Evolutionary conservation across 2,113 vertebrate genomes (phyloP).

Genomic region (Phasianus colchicus): DNA sequence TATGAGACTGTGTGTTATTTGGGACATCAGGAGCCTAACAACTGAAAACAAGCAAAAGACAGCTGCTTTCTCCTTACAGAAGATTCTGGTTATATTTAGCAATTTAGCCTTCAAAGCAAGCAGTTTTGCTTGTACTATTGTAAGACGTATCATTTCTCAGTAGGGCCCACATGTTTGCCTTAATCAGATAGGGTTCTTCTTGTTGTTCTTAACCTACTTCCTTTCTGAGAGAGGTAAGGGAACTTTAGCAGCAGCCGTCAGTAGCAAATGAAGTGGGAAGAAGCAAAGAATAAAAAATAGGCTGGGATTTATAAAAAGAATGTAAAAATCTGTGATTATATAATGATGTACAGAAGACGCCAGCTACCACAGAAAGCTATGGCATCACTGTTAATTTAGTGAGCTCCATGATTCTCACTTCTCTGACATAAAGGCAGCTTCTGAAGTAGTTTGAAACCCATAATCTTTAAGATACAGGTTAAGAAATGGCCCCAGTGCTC

Average conservation of each 20-base stretch:
- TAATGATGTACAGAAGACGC: slow-evolving; percentile 34
- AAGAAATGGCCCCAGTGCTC: background rate
- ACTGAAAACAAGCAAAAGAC: slow-evolving; percentile 47
- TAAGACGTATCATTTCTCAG: slow-evolving; percentile 55
- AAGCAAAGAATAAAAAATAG: slow-evolving; percentile 63
- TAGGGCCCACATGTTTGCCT: slow-evolving; percentile 59
- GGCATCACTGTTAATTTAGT: background rate
- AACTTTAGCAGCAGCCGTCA: slow-evolving; percentile 54
- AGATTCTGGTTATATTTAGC: slow-evolving; percentile 10
- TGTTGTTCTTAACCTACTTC: slow-evolving; percentile 72
- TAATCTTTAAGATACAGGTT: background rate
- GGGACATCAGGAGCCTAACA: slow-evolving; percentile 48
- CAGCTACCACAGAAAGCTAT: slow-evolving; percentile 13
- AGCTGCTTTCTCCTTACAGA: slow-evolving; percentile 37
- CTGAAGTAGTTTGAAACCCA: background rate
- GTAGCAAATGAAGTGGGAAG: slow-evolving; percentile 51
- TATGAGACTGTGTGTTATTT: background rate
- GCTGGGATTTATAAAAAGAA: slow-evolving; percentile 58
- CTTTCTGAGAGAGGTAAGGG: slow-evolving; percentile 61
- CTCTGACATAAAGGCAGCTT: slow-evolving; percentile 14
- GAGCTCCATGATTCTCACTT: background rate
- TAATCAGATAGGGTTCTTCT: slow-evolving; percentile 65
- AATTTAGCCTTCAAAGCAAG: slow-evolving; percentile 38
- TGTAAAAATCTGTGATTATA: slow-evolving; percentile 46
- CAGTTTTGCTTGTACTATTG: slow-evolving; percentile 25